Evolutionary conservation across 64 coral and sea anemone species (phyloP).

Genomic region (Cladopsammia gracilis): DNA sequence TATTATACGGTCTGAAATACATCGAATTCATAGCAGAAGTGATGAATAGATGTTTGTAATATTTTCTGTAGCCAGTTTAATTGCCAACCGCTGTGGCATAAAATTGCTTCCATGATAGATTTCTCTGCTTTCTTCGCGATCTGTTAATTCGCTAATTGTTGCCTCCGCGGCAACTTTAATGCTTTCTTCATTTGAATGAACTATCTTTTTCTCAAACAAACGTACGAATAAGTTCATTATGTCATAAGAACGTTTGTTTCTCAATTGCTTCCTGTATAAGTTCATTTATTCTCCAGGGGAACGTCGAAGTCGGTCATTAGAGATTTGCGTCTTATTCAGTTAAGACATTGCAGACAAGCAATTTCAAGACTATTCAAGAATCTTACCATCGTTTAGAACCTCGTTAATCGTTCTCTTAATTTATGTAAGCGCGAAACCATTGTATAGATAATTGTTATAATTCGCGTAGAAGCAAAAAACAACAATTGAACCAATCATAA

Average conservation of each 20-base stretch:
- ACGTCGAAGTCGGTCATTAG: too few relatives aligned
- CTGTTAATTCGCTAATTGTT: background rate
- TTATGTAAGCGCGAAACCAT: slow-evolving; percentile 25
- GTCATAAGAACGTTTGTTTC: background rate
- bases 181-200: background rate
- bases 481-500: slow-evolving; percentile 25
- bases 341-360: background rate
- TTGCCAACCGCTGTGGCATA: slow-evolving; percentile 1
- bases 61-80: background rate
- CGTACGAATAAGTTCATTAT: background rate
- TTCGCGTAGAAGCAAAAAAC: background rate
- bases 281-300: too few relatives aligned
- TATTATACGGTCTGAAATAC: background rate
- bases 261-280: slow-evolving; percentile 33
- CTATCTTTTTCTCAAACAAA: background rate
- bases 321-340: background rate
- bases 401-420: slow-evolving; percentile 13
- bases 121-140: background rate
- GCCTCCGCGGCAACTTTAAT: background rate
- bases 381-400: background rate
- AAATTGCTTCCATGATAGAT: background rate
- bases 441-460: slow-evolving; percentile 50
- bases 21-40: background rate
- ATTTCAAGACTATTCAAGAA: background rate
- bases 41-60: background rate